Conservation (phyloP, 2,797 vertebrate genomes). For the Dryobates pubescens region DNA sequence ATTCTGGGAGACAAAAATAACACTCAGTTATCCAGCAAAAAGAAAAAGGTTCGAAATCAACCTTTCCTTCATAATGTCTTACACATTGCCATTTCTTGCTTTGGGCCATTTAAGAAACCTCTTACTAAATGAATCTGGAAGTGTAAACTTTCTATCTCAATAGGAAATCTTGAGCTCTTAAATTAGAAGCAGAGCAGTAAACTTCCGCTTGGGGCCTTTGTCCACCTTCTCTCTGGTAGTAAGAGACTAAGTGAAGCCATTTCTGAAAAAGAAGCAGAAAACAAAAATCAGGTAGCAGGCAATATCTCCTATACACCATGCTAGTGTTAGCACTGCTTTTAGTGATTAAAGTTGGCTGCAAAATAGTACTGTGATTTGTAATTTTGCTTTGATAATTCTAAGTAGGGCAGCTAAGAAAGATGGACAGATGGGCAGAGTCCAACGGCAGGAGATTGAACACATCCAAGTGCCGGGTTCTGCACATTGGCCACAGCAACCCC, state of each 20-base stretch:
- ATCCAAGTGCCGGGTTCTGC: too few species aligned
- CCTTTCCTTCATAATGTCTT: not conserved
- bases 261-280: not conserved
- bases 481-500: too few species aligned
- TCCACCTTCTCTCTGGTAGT: not conserved
- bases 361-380: not conserved
- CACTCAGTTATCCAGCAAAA: not conserved
- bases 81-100: not conserved
- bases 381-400: not conserved
- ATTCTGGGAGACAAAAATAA: constrained; percentile 19
- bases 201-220: not conserved
- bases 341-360: not conserved
- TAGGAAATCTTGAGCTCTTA: not conserved
- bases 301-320: not conserved
- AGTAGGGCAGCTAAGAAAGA: not conserved
- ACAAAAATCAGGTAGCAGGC: not conserved
- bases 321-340: not conserved
- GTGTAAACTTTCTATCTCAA: constrained; percentile 18
- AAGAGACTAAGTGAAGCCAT: not conserved
- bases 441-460: too few species aligned
- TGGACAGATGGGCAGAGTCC: too few species aligned
- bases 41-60: not conserved
- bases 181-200: not conserved
- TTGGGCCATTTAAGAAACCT: not conserved
- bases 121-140: constrained; percentile 21